phyloP scores from a whole-genome alignment of 2,888 invertebrate genomes.

The Lacanobia wlatinum region DNA sequence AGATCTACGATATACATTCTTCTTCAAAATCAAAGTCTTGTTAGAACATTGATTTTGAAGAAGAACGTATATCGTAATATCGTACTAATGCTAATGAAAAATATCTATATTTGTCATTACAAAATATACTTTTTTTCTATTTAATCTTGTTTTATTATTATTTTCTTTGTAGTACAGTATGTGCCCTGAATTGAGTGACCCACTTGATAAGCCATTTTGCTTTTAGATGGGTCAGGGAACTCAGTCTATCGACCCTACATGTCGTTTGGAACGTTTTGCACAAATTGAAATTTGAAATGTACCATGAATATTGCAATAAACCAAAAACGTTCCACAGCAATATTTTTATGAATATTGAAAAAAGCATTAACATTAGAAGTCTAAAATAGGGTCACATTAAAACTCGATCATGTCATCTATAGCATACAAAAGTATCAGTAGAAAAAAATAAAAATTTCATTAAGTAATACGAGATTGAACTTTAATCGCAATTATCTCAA shows the following conservation, averaged over 20 bases:
- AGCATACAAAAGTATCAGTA: conserved; percentile 5
- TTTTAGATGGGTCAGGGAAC: too few relatives aligned
- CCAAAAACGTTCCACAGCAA: conserved; percentile 14
- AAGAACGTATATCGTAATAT: neutral
- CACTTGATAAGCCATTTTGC: too few relatives aligned
- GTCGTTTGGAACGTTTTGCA: conserved; percentile 1
- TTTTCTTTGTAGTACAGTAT: conserved; percentile 8
- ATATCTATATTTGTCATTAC: conserved; percentile 1
- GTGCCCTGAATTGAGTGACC: too few relatives aligned
- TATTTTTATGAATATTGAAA: conserved; percentile 4
- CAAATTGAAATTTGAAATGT: neutral
- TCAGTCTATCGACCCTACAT: too few relatives aligned
- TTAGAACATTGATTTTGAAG: conserved; percentile 2
- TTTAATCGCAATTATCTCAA: conserved; percentile 7
- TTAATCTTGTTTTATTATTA: conserved; percentile 8
- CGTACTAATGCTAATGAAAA: too few relatives aligned
- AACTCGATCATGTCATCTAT: conserved; percentile 5
- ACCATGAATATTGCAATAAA: conserved; percentile 8
- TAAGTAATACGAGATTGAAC: conserved; percentile 2
- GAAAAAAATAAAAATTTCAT: neutral
- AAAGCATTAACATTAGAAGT: conserved; percentile 7
- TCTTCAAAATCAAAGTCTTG: too few relatives aligned
- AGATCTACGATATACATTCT: too few relatives aligned
- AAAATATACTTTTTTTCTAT: conserved; percentile 7
- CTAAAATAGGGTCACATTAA: conserved; percentile 13